phyloP scores from a whole-genome alignment of 1,140 invertebrate species.

The Drosophila subpulchrella region DNA sequence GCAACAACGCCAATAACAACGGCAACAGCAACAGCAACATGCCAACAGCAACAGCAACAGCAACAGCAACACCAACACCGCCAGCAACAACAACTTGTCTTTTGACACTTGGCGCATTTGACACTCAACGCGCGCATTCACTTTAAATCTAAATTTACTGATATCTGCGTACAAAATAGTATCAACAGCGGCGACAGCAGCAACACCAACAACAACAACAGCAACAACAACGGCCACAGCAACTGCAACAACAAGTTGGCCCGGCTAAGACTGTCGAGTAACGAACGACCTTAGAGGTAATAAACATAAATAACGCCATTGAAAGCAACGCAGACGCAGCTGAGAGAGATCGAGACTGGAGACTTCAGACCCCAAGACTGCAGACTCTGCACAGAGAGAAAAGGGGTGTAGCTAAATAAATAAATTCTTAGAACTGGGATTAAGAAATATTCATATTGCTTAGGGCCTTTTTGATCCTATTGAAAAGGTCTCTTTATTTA shows the following conservation, averaged over 20 bases:
- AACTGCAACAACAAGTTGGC: slow-evolving; percentile 58
- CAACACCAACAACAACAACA: slow-evolving; percentile 52
- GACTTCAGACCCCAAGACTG: slow-evolving; percentile 50
- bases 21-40: slow-evolving; percentile 20
- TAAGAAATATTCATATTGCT: too few relatives aligned
- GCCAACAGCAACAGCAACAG: slow-evolving; percentile 26
- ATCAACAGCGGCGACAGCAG: slow-evolving; percentile 79
- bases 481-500: too few relatives aligned
- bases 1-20: slow-evolving; percentile 50
- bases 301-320: slow-evolving; percentile 84
- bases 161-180: slow-evolving; percentile 84
- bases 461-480: too few relatives aligned
- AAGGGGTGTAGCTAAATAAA: not conserved
- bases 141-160: slow-evolving; percentile 84
- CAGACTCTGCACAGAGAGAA: slow-evolving; percentile 18
- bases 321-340: slow-evolving; percentile 75
- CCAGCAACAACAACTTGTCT: slow-evolving; percentile 59
- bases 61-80: slow-evolving; percentile 32
- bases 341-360: slow-evolving; percentile 50
- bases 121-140: slow-evolving; percentile 84
- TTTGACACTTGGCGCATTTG: slow-evolving; percentile 83
- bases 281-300: slow-evolving; percentile 84
- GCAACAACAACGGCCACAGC: slow-evolving; percentile 10
- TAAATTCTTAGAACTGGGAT: not conserved
- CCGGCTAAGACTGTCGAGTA: slow-evolving; percentile 69